Percentiles rank a stretch among this genome's conserved stretches.
These are phyloP conservation scores for Smithornis capensis DNA, from an alignment of 2,113 vertebrate species.

Conservation along the genomic window DNA sequence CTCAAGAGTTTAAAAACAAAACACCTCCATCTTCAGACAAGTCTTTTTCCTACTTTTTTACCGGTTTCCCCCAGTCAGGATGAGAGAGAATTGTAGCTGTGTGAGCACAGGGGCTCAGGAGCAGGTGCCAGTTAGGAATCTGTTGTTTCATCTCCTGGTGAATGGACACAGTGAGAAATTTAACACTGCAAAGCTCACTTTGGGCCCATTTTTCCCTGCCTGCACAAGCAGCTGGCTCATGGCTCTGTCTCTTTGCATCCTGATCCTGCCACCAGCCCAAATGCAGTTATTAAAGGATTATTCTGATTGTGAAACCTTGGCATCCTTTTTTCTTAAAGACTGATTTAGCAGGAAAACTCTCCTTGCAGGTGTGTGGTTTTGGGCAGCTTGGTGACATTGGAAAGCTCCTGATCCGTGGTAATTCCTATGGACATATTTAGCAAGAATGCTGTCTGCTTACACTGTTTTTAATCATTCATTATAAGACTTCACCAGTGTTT, in stretches of 20 bases:
- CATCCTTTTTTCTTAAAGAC: neutral
- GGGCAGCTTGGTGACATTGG: conserved; percentile 9
- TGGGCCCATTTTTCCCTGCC: neutral
- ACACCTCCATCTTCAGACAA: neutral
- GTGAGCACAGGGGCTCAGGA: neutral
- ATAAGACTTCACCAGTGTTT: neutral
- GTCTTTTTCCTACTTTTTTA: neutral
- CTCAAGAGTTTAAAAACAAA: neutral
- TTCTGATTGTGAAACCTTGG: conserved; percentile 19
- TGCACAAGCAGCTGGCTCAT: neutral
- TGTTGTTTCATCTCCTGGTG: neutral
- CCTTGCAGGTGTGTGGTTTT: neutral
- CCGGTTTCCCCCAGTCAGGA: neutral
- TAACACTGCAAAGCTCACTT: neutral
- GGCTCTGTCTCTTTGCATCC: neutral
- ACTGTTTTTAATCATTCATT: neutral
- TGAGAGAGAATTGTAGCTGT: neutral
- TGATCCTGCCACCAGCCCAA: neutral
- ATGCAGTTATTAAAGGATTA: conserved; percentile 44
- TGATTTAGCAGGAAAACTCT: neutral
- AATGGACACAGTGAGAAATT: neutral
- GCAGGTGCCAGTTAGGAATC: conserved; percentile 13
- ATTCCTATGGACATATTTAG: neutral
- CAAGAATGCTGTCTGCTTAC: neutral
- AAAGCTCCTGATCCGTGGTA: neutral